phyloP scores from a whole-genome alignment of 2,113 vertebrate genomes.

The Chitala chitala region DNA sequence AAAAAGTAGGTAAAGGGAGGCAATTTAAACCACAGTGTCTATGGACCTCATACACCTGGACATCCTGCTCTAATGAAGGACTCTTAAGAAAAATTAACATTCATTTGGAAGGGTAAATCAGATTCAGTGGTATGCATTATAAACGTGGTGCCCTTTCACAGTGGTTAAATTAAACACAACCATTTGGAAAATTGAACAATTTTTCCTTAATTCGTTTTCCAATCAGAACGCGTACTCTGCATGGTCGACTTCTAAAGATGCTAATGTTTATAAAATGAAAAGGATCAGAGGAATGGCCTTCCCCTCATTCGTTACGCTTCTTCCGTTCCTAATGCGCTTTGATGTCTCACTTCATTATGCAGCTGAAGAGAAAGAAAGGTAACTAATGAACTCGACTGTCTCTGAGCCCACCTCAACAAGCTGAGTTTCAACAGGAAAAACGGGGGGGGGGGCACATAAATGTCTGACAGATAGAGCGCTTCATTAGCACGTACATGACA shows the following conservation, averaged over 20 bases:
- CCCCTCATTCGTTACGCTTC: background rate
- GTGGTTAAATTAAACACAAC: background rate
- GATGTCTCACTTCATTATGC: slow-evolving; percentile 14
- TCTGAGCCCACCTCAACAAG: background rate
- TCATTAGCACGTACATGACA: too few relatives aligned
- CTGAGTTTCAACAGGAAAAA: background rate
- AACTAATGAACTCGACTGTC: background rate
- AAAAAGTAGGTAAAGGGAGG: too few relatives aligned
- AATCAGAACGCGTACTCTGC: slow-evolving; percentile 9
- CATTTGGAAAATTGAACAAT: background rate
- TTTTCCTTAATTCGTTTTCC: slow-evolving; percentile 13
- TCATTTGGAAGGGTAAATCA: background rate
- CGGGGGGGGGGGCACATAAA: too few relatives aligned
- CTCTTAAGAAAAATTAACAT: too few relatives aligned
- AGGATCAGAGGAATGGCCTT: background rate
- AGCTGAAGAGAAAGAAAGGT: background rate
- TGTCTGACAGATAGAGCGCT: too few relatives aligned
- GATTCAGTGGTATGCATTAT: background rate
- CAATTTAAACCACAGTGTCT: too few relatives aligned
- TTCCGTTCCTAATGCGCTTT: slow-evolving; percentile 1
- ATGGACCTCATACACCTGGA: too few relatives aligned
- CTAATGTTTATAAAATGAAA: slow-evolving; percentile 11
- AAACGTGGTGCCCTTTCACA: background rate
- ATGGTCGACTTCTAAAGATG: slow-evolving; percentile 13
- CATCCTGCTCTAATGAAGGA: too few relatives aligned